Percentiles rank a stretch among this genome's conserved stretches.
These are phyloP conservation scores for Sabatieria punctata DNA, from an alignment of 2,888 invertebrate species.

Conservation along the genomic window DNA sequence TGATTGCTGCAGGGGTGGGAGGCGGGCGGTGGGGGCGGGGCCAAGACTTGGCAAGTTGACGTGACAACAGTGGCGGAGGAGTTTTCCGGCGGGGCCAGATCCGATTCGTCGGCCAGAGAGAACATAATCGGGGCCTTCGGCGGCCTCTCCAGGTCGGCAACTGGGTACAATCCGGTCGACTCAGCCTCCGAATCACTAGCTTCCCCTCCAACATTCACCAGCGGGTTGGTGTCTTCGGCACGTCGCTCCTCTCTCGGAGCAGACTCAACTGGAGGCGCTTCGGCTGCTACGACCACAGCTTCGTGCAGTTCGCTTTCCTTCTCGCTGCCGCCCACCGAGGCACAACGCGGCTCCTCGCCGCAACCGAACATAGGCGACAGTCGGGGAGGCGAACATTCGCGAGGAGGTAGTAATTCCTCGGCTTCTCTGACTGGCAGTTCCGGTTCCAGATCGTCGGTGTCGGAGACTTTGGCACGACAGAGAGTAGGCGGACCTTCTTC, in stretches of 20 bases:
- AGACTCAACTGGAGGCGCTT: background rate
- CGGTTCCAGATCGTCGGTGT: background rate
- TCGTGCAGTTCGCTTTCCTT: background rate
- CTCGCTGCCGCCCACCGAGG: background rate
- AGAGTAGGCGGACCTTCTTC: conserved; percentile 3
- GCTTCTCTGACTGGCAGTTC: too few relatives aligned
- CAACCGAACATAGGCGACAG: conserved; percentile 7
- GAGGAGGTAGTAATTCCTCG: background rate
- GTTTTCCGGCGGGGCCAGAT: too few relatives aligned
- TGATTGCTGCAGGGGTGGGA: background rate
- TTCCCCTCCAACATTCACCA: conserved; percentile 4
- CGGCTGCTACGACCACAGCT: background rate
- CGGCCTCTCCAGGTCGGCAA: background rate
- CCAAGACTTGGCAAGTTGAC: background rate
- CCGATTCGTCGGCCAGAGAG: background rate
- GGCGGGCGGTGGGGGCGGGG: background rate
- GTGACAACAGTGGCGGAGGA: too few relatives aligned
- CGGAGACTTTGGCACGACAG: too few relatives aligned
- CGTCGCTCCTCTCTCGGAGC: background rate
- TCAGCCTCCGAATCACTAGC: background rate
- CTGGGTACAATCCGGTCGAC: background rate
- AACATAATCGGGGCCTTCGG: background rate
- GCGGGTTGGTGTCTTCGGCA: conserved; percentile 3
- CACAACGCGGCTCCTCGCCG: background rate
- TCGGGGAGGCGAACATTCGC: background rate